These are phyloP conservation scores for Andrena fulva DNA, from an alignment of 2,888 invertebrate genomes.

Conservation along the genomic window DNA sequence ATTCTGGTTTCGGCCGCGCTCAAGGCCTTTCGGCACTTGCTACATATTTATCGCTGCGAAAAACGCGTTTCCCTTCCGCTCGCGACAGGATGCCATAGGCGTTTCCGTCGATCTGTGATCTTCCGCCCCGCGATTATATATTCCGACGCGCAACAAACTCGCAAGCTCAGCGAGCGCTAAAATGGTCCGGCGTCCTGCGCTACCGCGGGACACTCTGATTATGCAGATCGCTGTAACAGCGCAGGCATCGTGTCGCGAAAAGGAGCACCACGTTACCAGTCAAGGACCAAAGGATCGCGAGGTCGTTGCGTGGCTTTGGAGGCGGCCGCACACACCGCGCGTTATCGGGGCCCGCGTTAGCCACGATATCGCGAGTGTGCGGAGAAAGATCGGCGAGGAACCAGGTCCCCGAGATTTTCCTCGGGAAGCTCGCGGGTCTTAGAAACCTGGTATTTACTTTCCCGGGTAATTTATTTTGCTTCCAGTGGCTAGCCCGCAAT, in stretches of 20 bases:
- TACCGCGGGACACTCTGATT: neutral
- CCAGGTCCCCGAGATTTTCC: neutral
- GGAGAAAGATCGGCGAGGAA: no score
- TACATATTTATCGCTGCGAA: no score
- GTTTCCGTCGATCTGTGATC: neutral
- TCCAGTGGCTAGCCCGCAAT: slow-evolving; percentile 35
- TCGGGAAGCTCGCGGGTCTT: slow-evolving; percentile 2
- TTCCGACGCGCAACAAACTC: neutral
- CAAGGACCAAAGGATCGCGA: neutral
- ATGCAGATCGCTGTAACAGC: neutral
- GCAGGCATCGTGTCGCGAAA: neutral
- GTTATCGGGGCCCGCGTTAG: neutral
- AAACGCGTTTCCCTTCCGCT: no score
- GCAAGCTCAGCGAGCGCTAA: neutral
- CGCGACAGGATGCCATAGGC: neutral
- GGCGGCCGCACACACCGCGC: no score
- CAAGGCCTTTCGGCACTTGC: no score
- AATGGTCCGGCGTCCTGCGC: neutral
- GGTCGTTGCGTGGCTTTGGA: neutral
- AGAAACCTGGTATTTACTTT: slow-evolving; percentile 42
- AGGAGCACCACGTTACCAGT: neutral
- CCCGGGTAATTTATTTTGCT: slow-evolving; percentile 44
- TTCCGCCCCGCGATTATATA: neutral
- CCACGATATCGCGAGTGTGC: slow-evolving; percentile 1
- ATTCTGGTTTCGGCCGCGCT: no score